phyloP scores from a whole-genome alignment of 2,113 vertebrate species.

The Xiphophorus maculatus region DNA sequence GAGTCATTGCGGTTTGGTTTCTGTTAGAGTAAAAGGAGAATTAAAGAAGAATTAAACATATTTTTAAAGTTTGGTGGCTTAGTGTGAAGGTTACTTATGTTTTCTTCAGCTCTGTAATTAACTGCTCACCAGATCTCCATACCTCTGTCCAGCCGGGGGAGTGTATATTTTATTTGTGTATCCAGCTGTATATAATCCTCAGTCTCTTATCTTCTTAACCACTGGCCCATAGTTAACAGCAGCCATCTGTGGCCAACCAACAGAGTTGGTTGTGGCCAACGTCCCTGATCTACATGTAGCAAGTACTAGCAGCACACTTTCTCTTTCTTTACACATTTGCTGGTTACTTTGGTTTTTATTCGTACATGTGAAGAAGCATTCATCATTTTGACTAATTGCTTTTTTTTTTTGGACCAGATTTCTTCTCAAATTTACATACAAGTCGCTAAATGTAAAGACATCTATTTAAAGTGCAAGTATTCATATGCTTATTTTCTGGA shows the following conservation, averaged over 20 bases:
- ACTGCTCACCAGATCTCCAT: slow-evolving; percentile 45
- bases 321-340: not conserved
- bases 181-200: slow-evolving; percentile 58
- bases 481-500: not conserved
- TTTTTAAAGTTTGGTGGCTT: slow-evolving; percentile 19
- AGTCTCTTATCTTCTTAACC: slow-evolving; percentile 76
- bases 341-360: not conserved
- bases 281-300: slow-evolving; percentile 37
- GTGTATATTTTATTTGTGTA: slow-evolving; percentile 30
- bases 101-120: slow-evolving; percentile 64
- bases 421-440: not conserved
- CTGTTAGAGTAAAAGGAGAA: not conserved
- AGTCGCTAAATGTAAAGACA: not conserved
- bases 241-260: slow-evolving; percentile 68
- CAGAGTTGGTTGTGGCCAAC: slow-evolving; percentile 40
- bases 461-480: not conserved
- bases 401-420: not conserved
- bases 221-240: slow-evolving; percentile 61
- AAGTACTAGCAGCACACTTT: not conserved
- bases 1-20: not conserved
- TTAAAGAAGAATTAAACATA: not conserved
- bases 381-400: too few species aligned
- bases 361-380: not conserved
- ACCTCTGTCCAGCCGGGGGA: slow-evolving; percentile 51
- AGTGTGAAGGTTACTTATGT: slow-evolving; percentile 4